Evolutionary conservation across 2,113 vertebrate species (phyloP).

Genomic region (Bubalus kerabau): DNA sequence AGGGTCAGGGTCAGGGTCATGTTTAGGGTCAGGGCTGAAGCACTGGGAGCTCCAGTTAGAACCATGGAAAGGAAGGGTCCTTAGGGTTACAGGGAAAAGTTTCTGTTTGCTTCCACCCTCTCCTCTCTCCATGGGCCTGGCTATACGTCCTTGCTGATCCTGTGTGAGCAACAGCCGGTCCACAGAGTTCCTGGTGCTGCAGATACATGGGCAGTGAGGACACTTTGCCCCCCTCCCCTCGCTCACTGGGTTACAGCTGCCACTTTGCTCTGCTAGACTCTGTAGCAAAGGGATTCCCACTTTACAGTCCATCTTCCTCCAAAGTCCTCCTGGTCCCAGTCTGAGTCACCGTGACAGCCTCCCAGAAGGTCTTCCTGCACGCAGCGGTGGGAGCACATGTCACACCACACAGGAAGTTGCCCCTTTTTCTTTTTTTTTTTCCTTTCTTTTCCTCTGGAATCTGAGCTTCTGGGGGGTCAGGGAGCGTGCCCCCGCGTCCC

Average conservation of each 20-base stretch:
- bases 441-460: neutral
- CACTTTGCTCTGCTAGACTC: neutral
- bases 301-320: neutral
- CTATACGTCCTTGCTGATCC: rapidly evolving
- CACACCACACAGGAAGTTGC: rapidly evolving
- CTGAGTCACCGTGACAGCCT: rapidly evolving
- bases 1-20: neutral
- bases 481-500: neutral
- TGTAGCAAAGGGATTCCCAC: neutral
- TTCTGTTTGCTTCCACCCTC: rapidly evolving
- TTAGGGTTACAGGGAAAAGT: rapidly evolving
- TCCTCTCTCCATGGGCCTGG: rapidly evolving
- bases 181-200: rapidly evolving
- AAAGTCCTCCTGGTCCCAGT: neutral
- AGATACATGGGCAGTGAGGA: rapidly evolving
- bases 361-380: rapidly evolving
- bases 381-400: rapidly evolving
- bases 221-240: neutral
- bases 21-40: neutral
- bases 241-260: rapidly evolving
- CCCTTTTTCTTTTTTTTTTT: neutral
- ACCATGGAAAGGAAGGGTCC: neutral
- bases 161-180: rapidly evolving
- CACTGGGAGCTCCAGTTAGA: rapidly evolving
- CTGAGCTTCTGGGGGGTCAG: neutral